These are phyloP conservation scores for Vultur gryphus DNA, from an alignment of 2,797 vertebrate genomes.

Conservation along the genomic window DNA sequence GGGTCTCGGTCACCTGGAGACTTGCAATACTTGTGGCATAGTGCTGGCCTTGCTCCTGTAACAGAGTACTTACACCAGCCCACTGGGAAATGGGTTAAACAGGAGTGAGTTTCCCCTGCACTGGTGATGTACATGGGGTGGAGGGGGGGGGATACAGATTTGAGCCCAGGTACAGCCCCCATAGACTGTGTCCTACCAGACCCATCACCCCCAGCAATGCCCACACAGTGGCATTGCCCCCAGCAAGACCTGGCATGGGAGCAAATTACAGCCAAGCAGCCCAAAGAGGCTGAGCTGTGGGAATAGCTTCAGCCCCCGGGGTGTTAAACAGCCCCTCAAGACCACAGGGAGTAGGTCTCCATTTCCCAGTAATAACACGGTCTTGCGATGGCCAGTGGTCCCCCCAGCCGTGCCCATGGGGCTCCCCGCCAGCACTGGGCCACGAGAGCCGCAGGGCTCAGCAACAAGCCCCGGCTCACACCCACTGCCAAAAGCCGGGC, in stretches of 20 bases:
- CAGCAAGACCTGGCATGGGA: background rate
- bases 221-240: accelerated
- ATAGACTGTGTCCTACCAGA: background rate
- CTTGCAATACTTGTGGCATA: too few species aligned
- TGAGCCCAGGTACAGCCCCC: background rate
- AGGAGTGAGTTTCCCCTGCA: background rate
- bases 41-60: background rate
- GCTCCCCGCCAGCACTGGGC: background rate
- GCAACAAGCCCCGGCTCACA: background rate
- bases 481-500: background rate
- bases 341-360: background rate
- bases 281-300: background rate
- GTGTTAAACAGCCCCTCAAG: background rate
- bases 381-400: background rate
- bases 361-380: background rate
- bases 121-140: accelerated
- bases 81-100: background rate
- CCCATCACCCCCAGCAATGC: background rate
- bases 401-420: background rate
- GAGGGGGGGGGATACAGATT: background rate
- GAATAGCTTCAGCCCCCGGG: background rate
- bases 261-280: background rate
- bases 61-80: background rate
- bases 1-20: background rate
- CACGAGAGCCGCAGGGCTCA: background rate